phyloP scores from a whole-genome alignment of 2,888 invertebrate species.

The Drosophila mimica region DNA sequence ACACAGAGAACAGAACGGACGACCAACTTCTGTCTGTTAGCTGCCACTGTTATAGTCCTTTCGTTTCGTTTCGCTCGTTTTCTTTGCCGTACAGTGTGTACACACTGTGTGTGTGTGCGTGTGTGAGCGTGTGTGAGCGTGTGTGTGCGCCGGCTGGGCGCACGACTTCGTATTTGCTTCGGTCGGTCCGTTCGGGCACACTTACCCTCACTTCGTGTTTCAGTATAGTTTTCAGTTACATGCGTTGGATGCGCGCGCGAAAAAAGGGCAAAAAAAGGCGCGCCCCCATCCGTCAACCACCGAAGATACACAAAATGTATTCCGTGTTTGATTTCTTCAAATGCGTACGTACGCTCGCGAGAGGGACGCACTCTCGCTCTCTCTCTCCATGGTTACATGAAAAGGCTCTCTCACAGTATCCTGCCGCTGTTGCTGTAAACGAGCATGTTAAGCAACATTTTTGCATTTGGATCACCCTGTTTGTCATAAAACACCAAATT shows the following conservation, averaged over 20 bases:
- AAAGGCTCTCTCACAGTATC: conserved; percentile 16
- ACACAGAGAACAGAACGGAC: conserved; percentile 71
- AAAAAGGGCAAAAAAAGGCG: conserved; percentile 67
- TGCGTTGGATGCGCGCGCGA: conserved; percentile 58
- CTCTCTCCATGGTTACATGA: conserved; percentile 19
- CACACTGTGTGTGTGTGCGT: conserved; percentile 23
- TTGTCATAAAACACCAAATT: background rate
- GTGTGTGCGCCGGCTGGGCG: conserved; percentile 55
- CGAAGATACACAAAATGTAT: conserved; percentile 68
- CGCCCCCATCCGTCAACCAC: conserved; percentile 64
- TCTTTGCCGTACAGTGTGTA: conserved; percentile 22
- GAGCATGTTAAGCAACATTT: conserved; percentile 24
- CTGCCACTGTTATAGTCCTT: conserved; percentile 56
- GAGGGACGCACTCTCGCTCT: conserved; percentile 1
- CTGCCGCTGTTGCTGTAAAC: conserved; percentile 25
- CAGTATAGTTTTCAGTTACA: conserved; percentile 76
- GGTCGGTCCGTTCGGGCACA: conserved; percentile 32
- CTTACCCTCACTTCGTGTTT: conserved; percentile 37
- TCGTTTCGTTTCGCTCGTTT: conserved; percentile 47
- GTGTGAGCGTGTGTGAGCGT: conserved; percentile 22
- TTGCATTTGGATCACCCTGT: conserved; percentile 25
- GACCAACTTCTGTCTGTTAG: conserved; percentile 63
- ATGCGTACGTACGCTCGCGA: conserved; percentile 12
- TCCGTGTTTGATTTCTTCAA: conserved; percentile 47
- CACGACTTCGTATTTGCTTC: conserved; percentile 67